These are phyloP conservation scores for Formicarius rufipectus DNA, from an alignment of 2,113 vertebrate species.

Conservation along the genomic window DNA sequence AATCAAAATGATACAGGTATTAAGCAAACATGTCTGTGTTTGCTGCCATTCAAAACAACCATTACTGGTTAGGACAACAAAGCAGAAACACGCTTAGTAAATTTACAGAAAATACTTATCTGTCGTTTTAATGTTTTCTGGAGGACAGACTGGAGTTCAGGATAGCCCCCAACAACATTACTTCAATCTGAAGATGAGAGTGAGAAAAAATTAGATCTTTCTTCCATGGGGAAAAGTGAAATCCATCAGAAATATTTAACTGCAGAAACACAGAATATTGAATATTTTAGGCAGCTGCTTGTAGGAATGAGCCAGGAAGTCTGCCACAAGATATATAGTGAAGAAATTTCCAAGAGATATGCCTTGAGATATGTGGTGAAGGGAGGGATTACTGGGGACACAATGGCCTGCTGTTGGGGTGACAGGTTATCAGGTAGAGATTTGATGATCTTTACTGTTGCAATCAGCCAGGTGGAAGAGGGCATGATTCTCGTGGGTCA, in stretches of 20 bases:
- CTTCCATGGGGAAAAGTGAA: background rate
- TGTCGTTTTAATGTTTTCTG: background rate
- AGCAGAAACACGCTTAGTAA: background rate
- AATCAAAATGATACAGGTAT: background rate
- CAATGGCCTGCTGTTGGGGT: background rate
- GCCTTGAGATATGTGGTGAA: background rate
- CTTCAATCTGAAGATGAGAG: background rate
- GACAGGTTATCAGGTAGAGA: background rate
- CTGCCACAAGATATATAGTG: background rate
- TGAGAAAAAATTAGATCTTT: background rate
- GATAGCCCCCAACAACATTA: background rate
- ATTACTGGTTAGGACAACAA: background rate
- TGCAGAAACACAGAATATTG: background rate
- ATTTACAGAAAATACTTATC: background rate
- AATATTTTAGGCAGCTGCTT: background rate
- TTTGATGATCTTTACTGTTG: background rate
- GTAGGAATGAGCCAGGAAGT: background rate
- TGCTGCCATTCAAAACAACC: background rate
- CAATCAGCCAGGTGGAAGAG: background rate
- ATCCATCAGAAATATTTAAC: background rate
- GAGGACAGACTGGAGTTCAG: background rate
- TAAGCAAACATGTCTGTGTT: background rate
- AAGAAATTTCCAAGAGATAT: background rate
- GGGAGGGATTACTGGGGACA: background rate
- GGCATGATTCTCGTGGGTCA: too few relatives aligned